A percentile compares a stretch with the other conserved stretches of the same genome.
Conservation (phyloP, 2,888 invertebrate species). For the Osmoderma eremita region DNA sequence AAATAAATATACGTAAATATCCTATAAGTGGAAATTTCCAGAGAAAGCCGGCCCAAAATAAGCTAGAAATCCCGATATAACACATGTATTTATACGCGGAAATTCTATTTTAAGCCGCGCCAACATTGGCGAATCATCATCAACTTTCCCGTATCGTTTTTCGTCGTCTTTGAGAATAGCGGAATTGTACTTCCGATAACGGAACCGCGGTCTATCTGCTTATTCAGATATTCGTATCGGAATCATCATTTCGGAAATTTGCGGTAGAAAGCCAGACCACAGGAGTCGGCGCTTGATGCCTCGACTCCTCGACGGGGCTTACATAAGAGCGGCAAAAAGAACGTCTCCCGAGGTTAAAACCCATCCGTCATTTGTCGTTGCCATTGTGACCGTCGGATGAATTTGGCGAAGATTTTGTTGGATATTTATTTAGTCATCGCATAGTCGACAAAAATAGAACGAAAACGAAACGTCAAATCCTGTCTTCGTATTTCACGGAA, state of each 20-base stretch:
- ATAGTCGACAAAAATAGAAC: too few relatives aligned
- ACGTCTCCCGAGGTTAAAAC: slow-evolving; percentile 30
- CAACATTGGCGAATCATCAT: background rate
- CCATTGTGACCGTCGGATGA: slow-evolving; percentile 1
- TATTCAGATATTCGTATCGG: background rate
- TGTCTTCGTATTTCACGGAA: too few relatives aligned
- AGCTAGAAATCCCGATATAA: background rate
- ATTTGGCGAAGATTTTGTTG: slow-evolving; percentile 11
- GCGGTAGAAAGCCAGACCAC: slow-evolving; percentile 25
- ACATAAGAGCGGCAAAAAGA: slow-evolving; percentile 10
- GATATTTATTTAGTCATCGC: slow-evolving; percentile 21
- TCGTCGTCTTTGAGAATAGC: background rate
- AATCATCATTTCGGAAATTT: slow-evolving; percentile 5
- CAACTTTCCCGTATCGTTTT: background rate
- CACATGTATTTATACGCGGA: background rate
- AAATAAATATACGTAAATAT: too few relatives aligned
- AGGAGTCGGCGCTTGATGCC: background rate
- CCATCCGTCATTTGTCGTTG: slow-evolving; percentile 33
- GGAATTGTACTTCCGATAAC: background rate
- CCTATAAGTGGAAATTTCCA: too few relatives aligned
- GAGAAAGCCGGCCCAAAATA: background rate
- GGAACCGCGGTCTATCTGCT: background rate
- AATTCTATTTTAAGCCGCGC: slow-evolving; percentile 16
- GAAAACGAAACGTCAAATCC: too few relatives aligned
- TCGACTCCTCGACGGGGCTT: background rate